A percentile compares a stretch with the other conserved stretches of the same genome.
Conservation (phyloP, 30 jellyfish, hydroid and myxozoan genomes). For the Calvadosia cruxmelitensis region DNA sequence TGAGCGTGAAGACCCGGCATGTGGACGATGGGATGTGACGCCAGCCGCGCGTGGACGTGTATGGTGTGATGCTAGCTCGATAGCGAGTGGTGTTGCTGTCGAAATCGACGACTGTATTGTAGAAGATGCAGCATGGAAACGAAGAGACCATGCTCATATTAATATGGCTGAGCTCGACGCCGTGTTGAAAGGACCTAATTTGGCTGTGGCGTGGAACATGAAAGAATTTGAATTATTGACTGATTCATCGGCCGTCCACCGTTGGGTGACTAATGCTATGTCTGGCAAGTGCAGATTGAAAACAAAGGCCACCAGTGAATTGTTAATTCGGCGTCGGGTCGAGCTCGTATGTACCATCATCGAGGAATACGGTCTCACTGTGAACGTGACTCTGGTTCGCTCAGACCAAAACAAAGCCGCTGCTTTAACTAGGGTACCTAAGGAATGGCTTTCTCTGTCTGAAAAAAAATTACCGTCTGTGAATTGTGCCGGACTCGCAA, state of each 20-base stretch:
- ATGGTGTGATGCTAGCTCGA: conserved; percentile 3
- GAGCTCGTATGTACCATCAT: conserved; percentile 5
- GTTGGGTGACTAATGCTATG: too few species aligned
- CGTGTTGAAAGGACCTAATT: neutral
- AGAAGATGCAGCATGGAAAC: neutral
- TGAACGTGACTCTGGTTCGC: conserved; percentile 12
- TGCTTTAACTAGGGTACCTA: conserved; percentile 1
- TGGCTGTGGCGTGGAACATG: conserved; percentile 11
- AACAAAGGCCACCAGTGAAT: too few species aligned
- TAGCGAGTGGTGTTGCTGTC: neutral
- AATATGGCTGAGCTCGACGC: neutral
- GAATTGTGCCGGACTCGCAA: too few species aligned
- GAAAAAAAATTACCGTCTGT: too few species aligned
- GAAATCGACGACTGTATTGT: neutral
- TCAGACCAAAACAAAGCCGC: conserved; percentile 19
- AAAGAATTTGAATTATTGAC: neutral
- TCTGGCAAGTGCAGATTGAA: too few species aligned
- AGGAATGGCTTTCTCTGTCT: too few species aligned
- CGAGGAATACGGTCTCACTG: conserved; percentile 14
- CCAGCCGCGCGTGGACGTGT: neutral
- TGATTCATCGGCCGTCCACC: conserved; percentile 3
- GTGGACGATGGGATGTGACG: neutral
- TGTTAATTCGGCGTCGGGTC: conserved; percentile 12
- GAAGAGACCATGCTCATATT: neutral
- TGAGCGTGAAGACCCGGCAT: neutral